Evolutionary conservation across 2,113 vertebrate genomes (phyloP), one percentile per base, ranked within the genome.

Genomic region (Athene noctua): DNA sequence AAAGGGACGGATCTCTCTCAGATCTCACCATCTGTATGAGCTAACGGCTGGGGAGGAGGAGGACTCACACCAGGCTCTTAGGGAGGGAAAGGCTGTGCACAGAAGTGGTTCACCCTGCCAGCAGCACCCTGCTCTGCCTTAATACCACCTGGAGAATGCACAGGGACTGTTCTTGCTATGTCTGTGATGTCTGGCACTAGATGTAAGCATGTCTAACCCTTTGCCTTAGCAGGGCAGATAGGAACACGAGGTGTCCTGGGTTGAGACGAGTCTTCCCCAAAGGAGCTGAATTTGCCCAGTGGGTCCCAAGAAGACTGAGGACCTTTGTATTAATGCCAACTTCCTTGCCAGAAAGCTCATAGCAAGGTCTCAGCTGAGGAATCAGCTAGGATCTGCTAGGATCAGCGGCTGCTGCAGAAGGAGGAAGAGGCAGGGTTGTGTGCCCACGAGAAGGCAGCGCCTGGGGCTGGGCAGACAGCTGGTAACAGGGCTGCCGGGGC

Each of bases 71-170:
- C 52, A 70, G 51, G 55, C 59, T 67, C 17, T 26, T 21, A 11
- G 0, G 0, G 36, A 68, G 51, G 44, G 23, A 59, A 88, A 67
- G 19, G 32, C n/a, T 6, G 2, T 10, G 54, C 57, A 30, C 14
- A 40, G 75, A 46, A 49, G 6, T 57, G 67, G 58, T 29, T 46
- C 46, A 36, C 3, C 29, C 67, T 59, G 49, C 32, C 11, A 67
- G 63, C 55, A 30, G 62, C 78, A 25, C 0, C 2, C 21, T 46
- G 61, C 57, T 67, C 38, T 82, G 88, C 71, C 57, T 55, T 34
- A 47, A 32, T 2, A 40, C 10, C 20, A 2, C 36, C 10, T 23
- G 29, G 65, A 61, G 68, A 66, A 25, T 1, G 5, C 36, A 32
- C 70, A 49, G 29, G 34, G 36, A 46, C 40, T 14, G 23, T 5